Evolutionary conservation across 2,113 vertebrate genomes (phyloP), one percentile per base, ranked within the genome.

Genomic region (Otocyon megalotis): DNA sequence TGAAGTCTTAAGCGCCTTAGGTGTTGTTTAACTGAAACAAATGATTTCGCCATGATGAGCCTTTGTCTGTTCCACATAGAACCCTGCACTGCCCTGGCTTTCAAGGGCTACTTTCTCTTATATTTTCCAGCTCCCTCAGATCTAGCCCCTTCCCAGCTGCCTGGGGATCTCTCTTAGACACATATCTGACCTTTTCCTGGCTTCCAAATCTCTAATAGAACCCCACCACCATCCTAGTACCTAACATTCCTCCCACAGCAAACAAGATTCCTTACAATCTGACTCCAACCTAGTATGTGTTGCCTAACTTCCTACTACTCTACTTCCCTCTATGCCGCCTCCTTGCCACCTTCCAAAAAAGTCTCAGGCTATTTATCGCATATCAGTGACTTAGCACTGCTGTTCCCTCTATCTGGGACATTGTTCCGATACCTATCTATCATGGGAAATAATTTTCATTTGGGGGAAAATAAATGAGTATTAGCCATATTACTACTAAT

Each of bases 231-330:
- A 62, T 13, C 7, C 63, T 32, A 30, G 14, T 88, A 60, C 19
- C 67, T 19, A 77, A 71, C 17, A 53, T 26, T 30, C 28, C 37
- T 88, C 87, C 58, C 15, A 60, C 2, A 54, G 67, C 50, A 69
- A 90, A 37, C 26, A 71, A 56, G 10, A 0, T 17, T 74, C 67
- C 58, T 53, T 71, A 56, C 9, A 65, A 5, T 22, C 43, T n/a
- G 43, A 69, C 1, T 37, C 35, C 26, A 67, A 17, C 2, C 26
- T 14, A 53, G 16, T 3, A 37, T 3, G 16, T 35, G 2, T 0
- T 8, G 28, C 24, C 67, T 37, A 37, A 83, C 28, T 69, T 83
- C 37, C 69, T 3, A 1, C 19, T 4, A 74, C 28, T 24, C 56
- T 53, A 35, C 37, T 43, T 30, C 67, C 5, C 24, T 65, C 15